Conservation (phyloP, 2,113 vertebrate genomes). For the Mellivora capensis region DNA sequence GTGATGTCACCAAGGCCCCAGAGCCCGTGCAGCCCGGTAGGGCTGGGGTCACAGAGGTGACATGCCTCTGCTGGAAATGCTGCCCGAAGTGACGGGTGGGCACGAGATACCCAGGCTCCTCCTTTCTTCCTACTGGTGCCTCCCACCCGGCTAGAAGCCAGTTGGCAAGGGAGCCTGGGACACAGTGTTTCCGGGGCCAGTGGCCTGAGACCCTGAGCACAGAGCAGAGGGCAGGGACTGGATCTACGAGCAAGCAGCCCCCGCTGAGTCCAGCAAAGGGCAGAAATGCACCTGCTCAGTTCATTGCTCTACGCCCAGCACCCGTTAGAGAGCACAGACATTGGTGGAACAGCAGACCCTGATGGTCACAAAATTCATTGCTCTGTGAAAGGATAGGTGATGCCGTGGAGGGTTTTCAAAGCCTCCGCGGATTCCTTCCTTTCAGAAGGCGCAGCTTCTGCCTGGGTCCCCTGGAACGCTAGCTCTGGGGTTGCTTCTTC, state of each 20-base stretch:
- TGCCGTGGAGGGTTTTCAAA: accelerated
- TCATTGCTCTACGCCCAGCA: not conserved
- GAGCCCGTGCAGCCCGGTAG: not conserved
- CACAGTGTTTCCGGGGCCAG: too few species aligned
- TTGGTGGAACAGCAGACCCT: not conserved
- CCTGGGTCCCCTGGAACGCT: not conserved
- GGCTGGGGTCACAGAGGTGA: not conserved
- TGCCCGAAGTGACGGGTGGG: too few species aligned
- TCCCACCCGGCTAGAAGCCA: not conserved
- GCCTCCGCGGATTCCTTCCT: accelerated
- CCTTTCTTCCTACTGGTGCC: not conserved
- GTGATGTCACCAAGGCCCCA: not conserved
- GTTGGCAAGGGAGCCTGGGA: not conserved
- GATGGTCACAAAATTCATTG: not conserved
- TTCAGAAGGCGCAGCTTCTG: not conserved
- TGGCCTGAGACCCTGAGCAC: not conserved
- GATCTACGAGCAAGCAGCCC: too few species aligned
- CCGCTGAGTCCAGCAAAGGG: not conserved
- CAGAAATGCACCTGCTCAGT: not conserved
- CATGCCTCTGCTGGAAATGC: not conserved
- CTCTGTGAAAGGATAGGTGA: not conserved
- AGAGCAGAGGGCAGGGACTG: not conserved
- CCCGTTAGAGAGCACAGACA: not conserved
- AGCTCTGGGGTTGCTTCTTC: not conserved
- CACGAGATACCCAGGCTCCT: too few species aligned